Base-by-base conservation (phyloP, 2,888 invertebrate species). In the Agrotis segetum region DNA sequence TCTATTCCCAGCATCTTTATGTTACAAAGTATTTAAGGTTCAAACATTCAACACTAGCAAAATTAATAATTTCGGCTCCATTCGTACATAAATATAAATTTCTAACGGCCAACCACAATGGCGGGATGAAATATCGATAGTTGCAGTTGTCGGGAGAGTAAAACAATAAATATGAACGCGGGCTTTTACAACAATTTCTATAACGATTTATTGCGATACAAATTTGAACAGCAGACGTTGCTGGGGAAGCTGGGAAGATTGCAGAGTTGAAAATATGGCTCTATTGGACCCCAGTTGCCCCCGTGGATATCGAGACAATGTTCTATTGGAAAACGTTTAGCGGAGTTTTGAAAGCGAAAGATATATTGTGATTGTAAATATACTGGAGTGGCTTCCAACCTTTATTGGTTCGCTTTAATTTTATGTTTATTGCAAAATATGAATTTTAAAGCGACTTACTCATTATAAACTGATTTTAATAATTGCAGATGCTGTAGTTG, bases 131-230 rank as follows among this genome's bases (percentile, higher is more conserved):
- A 83, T 85, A 86, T 88, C 82, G 81, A 85, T 85, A 73, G 75
- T 74, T 74, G 77, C 69, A 82, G 67, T 80, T 80, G 77, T 80
- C 55, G 74, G 60, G 61, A 29, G 71, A 81, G 79, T 83, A 76
- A 88, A 88, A 88, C 85, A 87, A 89, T 89, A 88, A 88, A 87
- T 87, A 86, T 81, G 70, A 83, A 69, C 65, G 70, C 63, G 63
- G 67, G 79, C 82, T 85, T 80, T 79, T 84, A 77, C 75, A 85
- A 84, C 84, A 83, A 82, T 88, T 90, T 89, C 91, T 91, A 91
- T 90, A 90, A 89, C 85, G 86, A 92, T 93, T 92, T 92, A 93
- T 91, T 85, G 87, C 84, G 87, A 89, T 91, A 92, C 90, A 93
- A 92, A 93, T 93, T 91, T 85, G 86, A 87, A 84, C 85, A 83